Base-by-base conservation (phyloP, 2,113 vertebrate genomes). In the Misgurnus anguillicaudatus region DNA sequence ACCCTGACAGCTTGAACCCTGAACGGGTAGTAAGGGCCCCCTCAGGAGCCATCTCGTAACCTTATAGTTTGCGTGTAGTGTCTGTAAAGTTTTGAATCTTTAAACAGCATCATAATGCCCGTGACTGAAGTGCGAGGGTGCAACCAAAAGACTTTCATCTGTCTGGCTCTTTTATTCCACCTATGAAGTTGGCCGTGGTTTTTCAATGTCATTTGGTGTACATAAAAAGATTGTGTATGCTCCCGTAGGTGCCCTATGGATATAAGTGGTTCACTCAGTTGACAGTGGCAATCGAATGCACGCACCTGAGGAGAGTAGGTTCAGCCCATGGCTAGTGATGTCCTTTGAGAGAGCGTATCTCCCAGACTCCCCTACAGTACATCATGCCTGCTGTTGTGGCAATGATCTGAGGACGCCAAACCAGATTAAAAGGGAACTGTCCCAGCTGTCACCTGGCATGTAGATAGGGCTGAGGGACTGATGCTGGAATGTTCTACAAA, bases 401-500 rank as follows among this genome's bases (percentile, higher is more conserved):
- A 88, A 80, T 85, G 87, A 75, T 86, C 80, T 82, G 80, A 79
- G 72, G 80, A 83, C 77, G 80, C 84, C 55, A 82, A 86, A 87
- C 88, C 88, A 90, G 88, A 89, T 86, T 81, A 88, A 86, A 87
- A 85, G 88, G 87, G 79, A 84, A 86, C 83, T 89, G 84, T 90
- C 89, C 89, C 89, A 93, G 90, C 91, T 91, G 91, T 90, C 92
- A 93, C 92, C 92, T 93, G 92, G 91, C 91, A 90, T 88, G 77
- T 83, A 74, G 79, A 57, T 71, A 89, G 60, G 84, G 82, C 87
- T 87, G 84, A 83, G 82, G 82, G 82, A 86, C 84, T 38, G 69
- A 80, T 61, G 66, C 80, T 82, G 74, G 77, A 80, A 85, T 85
- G 77, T 58, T 86, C 86, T 82, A 87, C 87, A 80, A 89, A 90